Percentiles rank a stretch among this genome's conserved stretches.
These are phyloP conservation scores for Drosophila prostipennis DNA, from an alignment of 2,888 invertebrate genomes.

Conservation along the genomic window DNA sequence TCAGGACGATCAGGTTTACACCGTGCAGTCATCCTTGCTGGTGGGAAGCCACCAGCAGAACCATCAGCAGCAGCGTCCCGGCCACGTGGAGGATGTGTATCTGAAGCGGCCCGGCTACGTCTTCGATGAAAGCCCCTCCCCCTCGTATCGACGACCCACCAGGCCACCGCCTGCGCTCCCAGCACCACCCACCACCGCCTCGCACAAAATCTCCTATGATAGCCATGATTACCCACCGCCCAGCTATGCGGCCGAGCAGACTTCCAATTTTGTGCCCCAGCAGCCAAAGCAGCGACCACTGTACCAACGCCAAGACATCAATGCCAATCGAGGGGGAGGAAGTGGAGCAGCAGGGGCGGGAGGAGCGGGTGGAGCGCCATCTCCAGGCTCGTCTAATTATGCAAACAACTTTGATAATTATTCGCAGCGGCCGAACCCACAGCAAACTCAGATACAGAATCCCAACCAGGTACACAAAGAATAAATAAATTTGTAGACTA, in stretches of 20 bases:
- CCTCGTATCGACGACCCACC: conserved; percentile 58
- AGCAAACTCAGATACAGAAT: conserved; percentile 40
- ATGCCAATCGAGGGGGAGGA: conserved; percentile 57
- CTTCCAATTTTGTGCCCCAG: conserved; percentile 69
- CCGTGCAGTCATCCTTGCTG: conserved; percentile 78
- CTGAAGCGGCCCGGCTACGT: conserved; percentile 68
- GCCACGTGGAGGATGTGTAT: conserved; percentile 35
- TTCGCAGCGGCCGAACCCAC: conserved; percentile 73
- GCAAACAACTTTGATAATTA: conserved; percentile 83
- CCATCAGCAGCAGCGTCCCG: conserved; percentile 22
- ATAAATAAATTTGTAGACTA: neutral
- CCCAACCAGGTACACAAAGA: conserved; percentile 25
- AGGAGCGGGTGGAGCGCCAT: conserved; percentile 34
- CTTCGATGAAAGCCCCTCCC: conserved; percentile 72
- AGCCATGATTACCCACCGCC: conserved; percentile 83
- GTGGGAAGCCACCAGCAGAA: conserved; percentile 60
- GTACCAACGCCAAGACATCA: conserved; percentile 70
- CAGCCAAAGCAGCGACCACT: conserved; percentile 54
- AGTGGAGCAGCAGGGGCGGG: conserved; percentile 8
- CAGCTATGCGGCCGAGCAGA: conserved; percentile 71
- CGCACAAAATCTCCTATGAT: conserved; percentile 80
- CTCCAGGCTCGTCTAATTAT: conserved; percentile 78
- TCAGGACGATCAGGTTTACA: conserved; percentile 72
- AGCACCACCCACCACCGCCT: conserved; percentile 42
- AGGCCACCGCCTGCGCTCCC: conserved; percentile 42